These are phyloP conservation scores for Cyanistes caeruleus DNA, from an alignment of 2,113 vertebrate species.

Conservation along the genomic window DNA sequence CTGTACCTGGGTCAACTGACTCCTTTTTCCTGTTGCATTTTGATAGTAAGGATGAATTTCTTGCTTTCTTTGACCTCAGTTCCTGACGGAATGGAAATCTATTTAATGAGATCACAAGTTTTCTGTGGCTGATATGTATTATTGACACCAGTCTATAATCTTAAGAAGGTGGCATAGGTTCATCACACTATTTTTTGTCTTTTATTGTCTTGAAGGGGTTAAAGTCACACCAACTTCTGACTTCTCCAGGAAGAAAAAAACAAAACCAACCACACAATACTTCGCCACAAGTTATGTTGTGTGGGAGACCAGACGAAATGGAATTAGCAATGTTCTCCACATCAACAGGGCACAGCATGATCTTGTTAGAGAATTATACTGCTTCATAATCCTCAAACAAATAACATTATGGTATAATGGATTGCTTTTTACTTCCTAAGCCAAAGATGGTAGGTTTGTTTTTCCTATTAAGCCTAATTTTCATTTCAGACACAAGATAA, in stretches of 20 bases:
- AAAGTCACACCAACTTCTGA: not conserved
- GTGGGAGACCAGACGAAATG: slow-evolving; percentile 14
- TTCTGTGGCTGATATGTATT: not conserved
- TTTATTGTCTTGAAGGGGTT: not conserved
- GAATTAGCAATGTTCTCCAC: slow-evolving; percentile 51
- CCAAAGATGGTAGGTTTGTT: slow-evolving; percentile 57
- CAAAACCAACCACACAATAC: not conserved
- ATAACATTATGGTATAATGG: slow-evolving; percentile 67
- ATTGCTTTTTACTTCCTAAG: slow-evolving; percentile 55
- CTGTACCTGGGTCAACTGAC: fast-evolving
- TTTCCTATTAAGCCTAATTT: slow-evolving; percentile 59
- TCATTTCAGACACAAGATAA: slow-evolving; percentile 49
- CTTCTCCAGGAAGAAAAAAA: not conserved
- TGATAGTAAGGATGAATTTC: not conserved
- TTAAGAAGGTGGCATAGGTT: not conserved
- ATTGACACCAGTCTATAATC: not conserved
- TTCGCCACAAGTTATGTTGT: not conserved
- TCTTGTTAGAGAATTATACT: slow-evolving; percentile 67
- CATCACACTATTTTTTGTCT: not conserved
- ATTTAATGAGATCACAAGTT: not conserved
- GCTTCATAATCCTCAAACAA: slow-evolving; percentile 66
- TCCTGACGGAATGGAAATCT: not conserved
- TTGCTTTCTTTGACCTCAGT: not conserved
- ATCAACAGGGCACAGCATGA: slow-evolving; percentile 28
- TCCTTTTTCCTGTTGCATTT: not conserved